Evolutionary conservation across 2,888 invertebrate genomes (phyloP), one percentile per base, ranked within the genome.

Genomic region (Limenitis camilla): DNA sequence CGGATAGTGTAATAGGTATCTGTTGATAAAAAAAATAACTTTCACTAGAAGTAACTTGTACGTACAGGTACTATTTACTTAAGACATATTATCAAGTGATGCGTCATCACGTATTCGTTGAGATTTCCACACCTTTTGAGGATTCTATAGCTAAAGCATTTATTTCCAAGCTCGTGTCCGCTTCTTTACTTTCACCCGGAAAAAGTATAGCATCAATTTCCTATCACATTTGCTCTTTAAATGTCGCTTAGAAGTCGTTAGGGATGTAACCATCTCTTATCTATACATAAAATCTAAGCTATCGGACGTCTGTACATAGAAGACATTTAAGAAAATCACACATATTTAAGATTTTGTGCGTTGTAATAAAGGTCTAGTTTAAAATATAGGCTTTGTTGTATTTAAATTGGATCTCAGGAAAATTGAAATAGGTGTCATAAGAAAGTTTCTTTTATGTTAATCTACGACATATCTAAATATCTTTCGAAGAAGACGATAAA

Each of bases 151-250:
- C 33, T 44, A 51, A 45, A 41, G 46, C 46, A 47, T 39, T 32
- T 56, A 46, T 55, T 53, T 51, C 50, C 52, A 36, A 30, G 41
- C 40, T 52, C 42, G 42, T 50, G 54, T 50, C 53, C 51, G 44
- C 49, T 56, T 58, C 54, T 56, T 55, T 41, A 62, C 64, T 65
- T 65, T 65, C 63, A 63, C 64, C 62, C 57, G 59, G 63, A 65
- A 60, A 61, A 64, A 49, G 31, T 6, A 43, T 44, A 32, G 32
- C 9, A 33, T 27, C 33, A 43, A 42, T 46, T 47, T 44, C 43
- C 53, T 52, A 40, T 33, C 33, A 31, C 43, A 27, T 32, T 43
- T 30, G 33, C 43, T 27, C 27, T 27, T 19, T 0, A 38, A 36
- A 38, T 31, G 27, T 40, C 30, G 42, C 33, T 47, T 32, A 19